Base-by-base conservation (phyloP, 2,888 invertebrate genomes). In the Protophormia terraenovae region DNA sequence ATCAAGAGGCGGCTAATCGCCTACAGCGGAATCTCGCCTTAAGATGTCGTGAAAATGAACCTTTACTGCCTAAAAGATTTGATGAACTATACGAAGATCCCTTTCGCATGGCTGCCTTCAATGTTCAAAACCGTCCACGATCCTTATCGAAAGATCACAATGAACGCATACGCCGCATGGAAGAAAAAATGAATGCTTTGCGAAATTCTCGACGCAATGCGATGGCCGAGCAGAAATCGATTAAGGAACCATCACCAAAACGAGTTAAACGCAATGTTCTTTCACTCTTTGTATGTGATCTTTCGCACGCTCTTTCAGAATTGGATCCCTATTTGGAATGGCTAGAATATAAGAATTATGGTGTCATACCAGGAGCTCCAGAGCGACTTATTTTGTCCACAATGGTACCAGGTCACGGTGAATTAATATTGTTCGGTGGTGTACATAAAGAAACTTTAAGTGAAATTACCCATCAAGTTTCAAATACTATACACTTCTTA, bases 341-440 rank as follows among this genome's bases (percentile, higher is more conserved):
- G 93, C 87, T 93, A 71, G 93, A 93, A 75, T 91, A 92, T 83
- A 93, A 92, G 87, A 95, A 96, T 88, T 94, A 95, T 85, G 95
- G 94, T 19, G 94, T 95, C 89, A 94, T 95, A 88, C 93, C 93
- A 80, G 95, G 95, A 55, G 95, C 96, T 32, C 98, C 98, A 0
- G 97, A 98, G 90, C 97, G 98, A 90, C 95, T 97, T 66, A 96
- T 98, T 87, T 94, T 98, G 89, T 98, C 98, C 91, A 96, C 97
- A 38, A 94, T 98, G 88, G 96, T 98, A 5, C 95, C 96, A 87
- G 98, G 98, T 14, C 96, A 97, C 90, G 97, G 97, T 12, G 98
- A 99, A 93, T 93, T 99, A 32, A 96, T 99, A 73, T 96, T 99
- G 94, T 98, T 99, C 93, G 98, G 98, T n/a, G 99, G 98, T 80